Evolutionary conservation across 2,113 vertebrate genomes (phyloP).

Genomic region (Ellobius talpinus): DNA sequence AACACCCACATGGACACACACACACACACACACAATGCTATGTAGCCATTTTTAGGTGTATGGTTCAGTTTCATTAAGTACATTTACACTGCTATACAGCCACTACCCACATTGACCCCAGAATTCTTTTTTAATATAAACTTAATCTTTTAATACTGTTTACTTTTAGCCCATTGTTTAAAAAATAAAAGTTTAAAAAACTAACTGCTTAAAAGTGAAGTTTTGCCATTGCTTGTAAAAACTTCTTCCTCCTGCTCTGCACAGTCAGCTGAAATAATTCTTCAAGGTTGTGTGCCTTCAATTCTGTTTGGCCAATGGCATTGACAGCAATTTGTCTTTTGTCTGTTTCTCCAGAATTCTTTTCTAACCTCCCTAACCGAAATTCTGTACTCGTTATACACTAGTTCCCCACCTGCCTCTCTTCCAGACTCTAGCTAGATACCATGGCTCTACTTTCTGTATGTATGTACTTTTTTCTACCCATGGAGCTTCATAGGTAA

Average conservation of each 20-base stretch:
- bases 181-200: constrained; percentile 80
- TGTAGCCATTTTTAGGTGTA: background rate
- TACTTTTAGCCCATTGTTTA: constrained; percentile 78
- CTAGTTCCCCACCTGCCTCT: background rate
- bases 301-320: constrained; percentile 96
- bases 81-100: background rate
- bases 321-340: constrained; percentile 87
- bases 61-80: background rate
- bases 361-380: background rate
- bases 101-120: background rate
- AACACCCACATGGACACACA: too few species aligned
- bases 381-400: background rate
- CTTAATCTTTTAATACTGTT: constrained; percentile 83
- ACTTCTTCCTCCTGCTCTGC: constrained; percentile 96
- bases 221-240: constrained; percentile 98
- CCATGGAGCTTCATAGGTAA: background rate
- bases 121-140: constrained; percentile 70
- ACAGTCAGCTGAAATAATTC: constrained; percentile 97
- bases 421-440: background rate
- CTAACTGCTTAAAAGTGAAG: constrained; percentile 92
- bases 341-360: background rate
- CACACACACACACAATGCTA: background rate
- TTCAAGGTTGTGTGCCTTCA: constrained; percentile 97
- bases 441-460: background rate
- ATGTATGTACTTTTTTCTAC: background rate